Evolutionary conservation across 2,888 invertebrate genomes (phyloP).

Genomic region (Dryomyza anilis): DNA sequence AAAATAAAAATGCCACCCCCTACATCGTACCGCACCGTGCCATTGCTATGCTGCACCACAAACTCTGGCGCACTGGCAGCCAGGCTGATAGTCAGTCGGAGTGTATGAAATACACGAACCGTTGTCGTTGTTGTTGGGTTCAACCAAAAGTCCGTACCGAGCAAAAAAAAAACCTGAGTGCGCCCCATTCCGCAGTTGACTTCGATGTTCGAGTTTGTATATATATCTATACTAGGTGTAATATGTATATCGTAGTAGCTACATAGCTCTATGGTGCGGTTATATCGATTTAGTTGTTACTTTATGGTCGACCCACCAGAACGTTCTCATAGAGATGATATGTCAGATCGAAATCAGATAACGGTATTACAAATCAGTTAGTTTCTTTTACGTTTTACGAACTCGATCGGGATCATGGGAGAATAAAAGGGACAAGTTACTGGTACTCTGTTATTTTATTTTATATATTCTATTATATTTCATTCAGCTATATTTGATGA

Average conservation of each 20-base stretch:
- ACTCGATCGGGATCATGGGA: too few relatives aligned
- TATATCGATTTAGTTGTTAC: conserved; percentile 22
- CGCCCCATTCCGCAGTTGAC: conserved; percentile 13
- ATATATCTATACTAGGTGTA: background rate
- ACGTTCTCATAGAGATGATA: too few relatives aligned
- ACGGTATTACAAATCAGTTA: too few relatives aligned
- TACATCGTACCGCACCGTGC: background rate
- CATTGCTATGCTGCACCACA: conserved; percentile 3
- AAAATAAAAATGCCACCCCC: conserved; percentile 10
- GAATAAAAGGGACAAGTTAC: too few relatives aligned
- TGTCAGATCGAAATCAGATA: background rate
- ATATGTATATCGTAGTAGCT: background rate
- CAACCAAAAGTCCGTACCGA: conserved; percentile 2
- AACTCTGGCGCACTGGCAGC: background rate
- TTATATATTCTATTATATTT: too few relatives aligned
- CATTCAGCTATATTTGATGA: too few relatives aligned
- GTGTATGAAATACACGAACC: conserved; percentile 1
- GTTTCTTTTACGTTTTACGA: too few relatives aligned
- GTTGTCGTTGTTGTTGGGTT: conserved; percentile 19
- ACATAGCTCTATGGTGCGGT: conserved; percentile 14
- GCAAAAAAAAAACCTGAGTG: conserved; percentile 16
- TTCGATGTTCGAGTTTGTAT: background rate
- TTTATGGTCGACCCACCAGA: conserved; percentile 3
- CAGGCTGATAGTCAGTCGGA: background rate
- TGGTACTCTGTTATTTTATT: too few relatives aligned